A percentile compares a stretch with the other conserved stretches of the same genome.
Conservation (phyloP, 2,113 vertebrate genomes). For the Oxygymnocypris stewartii region DNA sequence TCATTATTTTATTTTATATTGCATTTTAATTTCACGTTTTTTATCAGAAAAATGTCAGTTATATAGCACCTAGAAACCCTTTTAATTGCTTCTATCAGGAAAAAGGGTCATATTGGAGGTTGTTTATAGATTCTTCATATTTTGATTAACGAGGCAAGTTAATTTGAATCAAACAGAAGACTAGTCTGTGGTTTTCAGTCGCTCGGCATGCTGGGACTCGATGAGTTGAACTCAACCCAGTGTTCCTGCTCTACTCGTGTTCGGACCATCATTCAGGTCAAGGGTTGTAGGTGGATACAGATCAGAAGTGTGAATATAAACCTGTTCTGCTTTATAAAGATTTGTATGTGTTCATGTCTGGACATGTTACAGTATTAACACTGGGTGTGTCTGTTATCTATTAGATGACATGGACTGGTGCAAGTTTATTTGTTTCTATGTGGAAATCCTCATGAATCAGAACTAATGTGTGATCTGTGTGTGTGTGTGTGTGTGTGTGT, state of each 20-base stretch:
- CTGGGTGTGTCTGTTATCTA: neutral
- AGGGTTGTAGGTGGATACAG: neutral
- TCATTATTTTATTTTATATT: too few relatives aligned
- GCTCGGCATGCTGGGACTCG: neutral
- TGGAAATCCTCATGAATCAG: neutral
- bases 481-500: slow-evolving; percentile 39
- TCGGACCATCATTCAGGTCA: neutral
- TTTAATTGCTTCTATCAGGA: too few relatives aligned
- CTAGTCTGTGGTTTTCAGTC: neutral
- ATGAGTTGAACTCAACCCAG: neutral
- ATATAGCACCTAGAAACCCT: neutral
- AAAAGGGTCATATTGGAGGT: neutral
- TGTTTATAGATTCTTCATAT: neutral
- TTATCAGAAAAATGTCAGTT: too few relatives aligned
- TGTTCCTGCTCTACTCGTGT: neutral
- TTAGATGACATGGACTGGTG: neutral
- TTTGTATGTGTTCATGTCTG: neutral
- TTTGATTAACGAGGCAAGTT: neutral
- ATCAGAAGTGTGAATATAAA: slow-evolving; percentile 2
- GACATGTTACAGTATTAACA: neutral
- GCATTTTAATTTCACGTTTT: neutral
- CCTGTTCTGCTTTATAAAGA: slow-evolving; percentile 16
- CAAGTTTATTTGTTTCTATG: neutral
- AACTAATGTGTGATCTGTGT: slow-evolving; percentile 13
- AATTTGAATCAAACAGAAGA: neutral